These are phyloP conservation scores for Lagenorhynchus albirostris DNA, from an alignment of 2,113 vertebrate genomes.

Conservation along the genomic window DNA sequence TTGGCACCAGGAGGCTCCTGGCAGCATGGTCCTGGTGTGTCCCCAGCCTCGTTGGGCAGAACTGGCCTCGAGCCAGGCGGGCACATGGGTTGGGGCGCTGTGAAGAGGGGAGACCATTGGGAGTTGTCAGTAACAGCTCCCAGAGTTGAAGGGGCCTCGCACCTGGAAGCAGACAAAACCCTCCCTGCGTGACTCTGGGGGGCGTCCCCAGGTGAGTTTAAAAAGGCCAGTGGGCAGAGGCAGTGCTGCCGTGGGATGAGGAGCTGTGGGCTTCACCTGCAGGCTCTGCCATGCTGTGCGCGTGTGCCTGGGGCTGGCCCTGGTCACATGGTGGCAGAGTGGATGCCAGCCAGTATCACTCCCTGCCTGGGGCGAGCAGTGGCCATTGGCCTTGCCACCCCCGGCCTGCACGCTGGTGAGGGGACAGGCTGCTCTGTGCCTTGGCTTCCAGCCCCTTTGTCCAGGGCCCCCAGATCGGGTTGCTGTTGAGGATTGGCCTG, in stretches of 20 bases:
- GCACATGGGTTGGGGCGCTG: constrained; percentile 42
- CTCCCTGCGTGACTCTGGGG: constrained; percentile 39
- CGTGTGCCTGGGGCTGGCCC: neutral
- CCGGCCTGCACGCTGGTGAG: neutral
- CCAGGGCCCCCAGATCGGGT: neutral
- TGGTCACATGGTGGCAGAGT: neutral
- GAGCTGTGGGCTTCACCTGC: neutral
- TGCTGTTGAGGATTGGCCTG: neutral
- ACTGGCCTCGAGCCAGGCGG: constrained; percentile 61
- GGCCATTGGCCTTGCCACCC: neutral
- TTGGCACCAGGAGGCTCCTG: constrained; percentile 54
- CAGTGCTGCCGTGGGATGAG: neutral
- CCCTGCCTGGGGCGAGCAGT: neutral
- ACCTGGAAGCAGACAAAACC: constrained; percentile 54
- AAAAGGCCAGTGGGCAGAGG: constrained; percentile 58
- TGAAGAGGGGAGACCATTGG: neutral
- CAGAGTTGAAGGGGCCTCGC: constrained; percentile 51
- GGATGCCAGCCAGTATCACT: neutral
- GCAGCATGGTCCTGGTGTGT: constrained; percentile 43
- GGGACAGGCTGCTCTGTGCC: neutral
- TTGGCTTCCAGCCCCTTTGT: neutral
- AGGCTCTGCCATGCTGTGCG: neutral
- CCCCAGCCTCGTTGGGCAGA: constrained; percentile 46
- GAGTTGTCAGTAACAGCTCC: constrained; percentile 60
- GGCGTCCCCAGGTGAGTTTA: constrained; percentile 48